phyloP scores from a whole-genome alignment of 2,888 invertebrate species.

The Heliconius charithonia region DNA sequence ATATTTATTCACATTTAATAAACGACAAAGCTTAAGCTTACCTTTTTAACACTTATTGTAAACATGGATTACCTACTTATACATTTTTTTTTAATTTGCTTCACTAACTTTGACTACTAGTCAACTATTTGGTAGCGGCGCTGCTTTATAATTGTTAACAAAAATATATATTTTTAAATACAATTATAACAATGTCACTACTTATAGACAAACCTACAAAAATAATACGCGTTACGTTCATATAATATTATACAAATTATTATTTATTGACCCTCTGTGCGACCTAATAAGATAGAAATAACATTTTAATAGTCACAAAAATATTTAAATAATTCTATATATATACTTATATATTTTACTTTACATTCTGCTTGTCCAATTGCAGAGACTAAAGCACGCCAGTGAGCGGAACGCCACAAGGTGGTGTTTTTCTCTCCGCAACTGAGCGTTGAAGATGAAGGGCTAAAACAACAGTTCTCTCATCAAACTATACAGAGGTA shows the following conservation, averaged over 20 bases:
- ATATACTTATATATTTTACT: background rate
- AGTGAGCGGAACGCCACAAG: constrained; percentile 76
- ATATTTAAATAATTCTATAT: background rate
- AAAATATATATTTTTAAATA: background rate
- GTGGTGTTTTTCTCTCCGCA: constrained; percentile 76
- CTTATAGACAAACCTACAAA: background rate
- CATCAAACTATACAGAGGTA: constrained; percentile 81
- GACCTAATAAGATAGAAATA: background rate
- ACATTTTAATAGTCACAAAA: background rate
- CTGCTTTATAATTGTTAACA: constrained; percentile 1
- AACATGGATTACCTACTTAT: background rate
- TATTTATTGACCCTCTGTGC: constrained; percentile 19
- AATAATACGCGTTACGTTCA: background rate
- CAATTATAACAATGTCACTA: background rate
- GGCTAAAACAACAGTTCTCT: constrained; percentile 78
- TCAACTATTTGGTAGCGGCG: background rate
- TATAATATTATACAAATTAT: background rate
- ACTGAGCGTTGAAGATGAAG: constrained; percentile 77
- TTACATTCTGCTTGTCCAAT: constrained; percentile 37
- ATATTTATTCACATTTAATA: no score
- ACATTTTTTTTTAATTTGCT: background rate
- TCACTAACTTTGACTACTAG: background rate
- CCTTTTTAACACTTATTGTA: background rate
- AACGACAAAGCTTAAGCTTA: background rate
- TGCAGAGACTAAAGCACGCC: constrained; percentile 78